Percentiles rank a stretch among this genome's conserved stretches.
phyloP scores from a whole-genome alignment of 2,888 invertebrate genomes.

The Perdita meconis region DNA sequence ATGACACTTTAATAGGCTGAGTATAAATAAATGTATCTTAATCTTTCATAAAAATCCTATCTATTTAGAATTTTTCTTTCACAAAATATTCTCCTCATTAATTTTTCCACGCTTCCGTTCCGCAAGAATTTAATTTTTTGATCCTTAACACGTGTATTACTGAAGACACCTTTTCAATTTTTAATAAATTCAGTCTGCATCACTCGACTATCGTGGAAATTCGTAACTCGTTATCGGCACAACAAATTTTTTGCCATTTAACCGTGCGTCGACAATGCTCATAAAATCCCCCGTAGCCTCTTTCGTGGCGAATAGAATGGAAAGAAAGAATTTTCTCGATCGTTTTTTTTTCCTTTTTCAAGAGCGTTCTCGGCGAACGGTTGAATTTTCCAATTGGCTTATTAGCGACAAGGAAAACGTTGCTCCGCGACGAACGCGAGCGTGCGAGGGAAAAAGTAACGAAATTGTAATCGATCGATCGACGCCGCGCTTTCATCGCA shows the following conservation, averaged over 20 bases:
- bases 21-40: too few relatives aligned
- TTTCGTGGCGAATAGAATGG: conserved; percentile 19
- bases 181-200: background rate
- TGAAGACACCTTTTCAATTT: conserved; percentile 1
- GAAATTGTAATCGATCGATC: conserved; percentile 56
- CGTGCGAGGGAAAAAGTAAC: conserved; percentile 29
- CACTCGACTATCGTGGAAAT: background rate
- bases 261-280: background rate
- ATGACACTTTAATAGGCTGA: too few relatives aligned
- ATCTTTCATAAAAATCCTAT: too few relatives aligned
- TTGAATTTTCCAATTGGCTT: conserved; percentile 53
- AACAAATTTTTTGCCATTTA: conserved; percentile 13
- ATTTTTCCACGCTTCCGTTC: background rate
- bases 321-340: conserved; percentile 17
- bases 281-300: background rate
- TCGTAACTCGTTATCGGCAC: conserved; percentile 4
- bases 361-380: conserved; percentile 43
- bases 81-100: background rate
- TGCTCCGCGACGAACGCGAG: conserved; percentile 43
- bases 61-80: too few relatives aligned
- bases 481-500: conserved; percentile 50
- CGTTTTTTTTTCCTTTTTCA: background rate
- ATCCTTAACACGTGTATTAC: background rate
- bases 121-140: too few relatives aligned
- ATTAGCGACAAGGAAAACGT: conserved; percentile 50